phyloP scores from a whole-genome alignment of 2,113 vertebrate species.

The Ictalurus furcatus region DNA sequence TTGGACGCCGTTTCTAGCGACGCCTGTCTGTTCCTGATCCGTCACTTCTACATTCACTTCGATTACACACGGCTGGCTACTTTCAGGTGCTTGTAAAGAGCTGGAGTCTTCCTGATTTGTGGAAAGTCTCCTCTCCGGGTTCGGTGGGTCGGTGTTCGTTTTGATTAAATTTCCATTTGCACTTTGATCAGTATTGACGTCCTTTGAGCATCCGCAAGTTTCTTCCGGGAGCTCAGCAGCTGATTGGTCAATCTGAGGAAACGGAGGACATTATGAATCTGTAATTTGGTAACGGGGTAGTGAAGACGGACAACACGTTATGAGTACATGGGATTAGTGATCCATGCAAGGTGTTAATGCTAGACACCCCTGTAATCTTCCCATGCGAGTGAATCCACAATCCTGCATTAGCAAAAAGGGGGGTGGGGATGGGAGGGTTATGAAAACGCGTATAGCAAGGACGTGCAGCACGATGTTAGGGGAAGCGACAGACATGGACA shows the following conservation, averaged over 20 bases:
- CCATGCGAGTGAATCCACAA: slow-evolving; percentile 3
- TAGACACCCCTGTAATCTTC: background rate
- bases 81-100: background rate
- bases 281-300: background rate
- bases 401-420: background rate
- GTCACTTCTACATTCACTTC: slow-evolving; percentile 64
- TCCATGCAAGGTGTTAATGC: slow-evolving; percentile 17
- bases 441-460: background rate
- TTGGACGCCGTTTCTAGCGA: background rate
- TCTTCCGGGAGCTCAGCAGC: slow-evolving; percentile 25
- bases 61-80: slow-evolving; percentile 35
- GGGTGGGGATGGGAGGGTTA: background rate
- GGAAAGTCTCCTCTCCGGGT: slow-evolving; percentile 53
- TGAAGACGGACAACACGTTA: background rate
- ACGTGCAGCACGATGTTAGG: slow-evolving; percentile 7
- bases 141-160: slow-evolving; percentile 60
- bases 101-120: slow-evolving; percentile 10
- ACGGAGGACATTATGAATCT: background rate
- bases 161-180: slow-evolving; percentile 57
- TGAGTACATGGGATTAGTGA: slow-evolving; percentile 11
- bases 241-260: slow-evolving; percentile 41
- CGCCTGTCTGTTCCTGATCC: slow-evolving; percentile 6
- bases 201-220: slow-evolving; percentile 8
- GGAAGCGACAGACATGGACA: background rate
- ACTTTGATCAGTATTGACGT: slow-evolving; percentile 12